phyloP scores from a whole-genome alignment of 2,113 vertebrate species.

The Mohoua ochrocephala region DNA sequence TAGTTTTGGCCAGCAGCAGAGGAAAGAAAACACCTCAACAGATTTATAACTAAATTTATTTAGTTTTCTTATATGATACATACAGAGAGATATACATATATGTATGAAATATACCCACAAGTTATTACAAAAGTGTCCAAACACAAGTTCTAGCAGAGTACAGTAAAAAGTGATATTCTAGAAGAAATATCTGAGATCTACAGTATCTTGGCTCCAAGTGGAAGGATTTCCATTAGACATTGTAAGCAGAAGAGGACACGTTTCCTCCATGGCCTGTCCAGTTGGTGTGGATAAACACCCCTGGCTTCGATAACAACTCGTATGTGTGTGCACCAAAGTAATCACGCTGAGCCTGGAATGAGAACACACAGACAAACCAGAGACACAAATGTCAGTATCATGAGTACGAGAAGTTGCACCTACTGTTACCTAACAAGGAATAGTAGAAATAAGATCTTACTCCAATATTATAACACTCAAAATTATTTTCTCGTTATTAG shows the following conservation, averaged over 20 bases:
- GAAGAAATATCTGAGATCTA: neutral
- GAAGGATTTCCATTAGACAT: constrained; percentile 70
- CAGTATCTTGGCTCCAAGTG: neutral
- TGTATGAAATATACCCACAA: constrained; percentile 13
- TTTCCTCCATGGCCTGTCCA: constrained; percentile 94
- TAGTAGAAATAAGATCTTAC: neutral
- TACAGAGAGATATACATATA: neutral
- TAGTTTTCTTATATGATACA: neutral
- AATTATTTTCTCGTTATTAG: neutral
- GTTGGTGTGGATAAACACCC: constrained; percentile 88
- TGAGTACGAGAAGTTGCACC: neutral
- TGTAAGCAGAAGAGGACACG: constrained; percentile 91
- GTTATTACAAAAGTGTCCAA: constrained; percentile 50
- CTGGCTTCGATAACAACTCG: constrained; percentile 84
- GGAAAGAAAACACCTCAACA: neutral
- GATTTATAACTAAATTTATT: constrained; percentile 52
- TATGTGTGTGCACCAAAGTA: constrained; percentile 98
- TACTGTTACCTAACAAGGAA: neutral
- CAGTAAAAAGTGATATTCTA: neutral
- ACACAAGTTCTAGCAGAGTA: constrained; percentile 1
- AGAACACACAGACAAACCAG: neutral
- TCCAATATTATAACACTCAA: neutral
- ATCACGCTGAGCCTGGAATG: constrained; percentile 89
- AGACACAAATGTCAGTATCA: neutral
- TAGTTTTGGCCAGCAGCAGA: neutral